Percentiles rank a stretch among this genome's conserved stretches.
Evolutionary conservation across 1,140 invertebrate species (phyloP).

Genomic region (Sarcophaga peregrina): DNA sequence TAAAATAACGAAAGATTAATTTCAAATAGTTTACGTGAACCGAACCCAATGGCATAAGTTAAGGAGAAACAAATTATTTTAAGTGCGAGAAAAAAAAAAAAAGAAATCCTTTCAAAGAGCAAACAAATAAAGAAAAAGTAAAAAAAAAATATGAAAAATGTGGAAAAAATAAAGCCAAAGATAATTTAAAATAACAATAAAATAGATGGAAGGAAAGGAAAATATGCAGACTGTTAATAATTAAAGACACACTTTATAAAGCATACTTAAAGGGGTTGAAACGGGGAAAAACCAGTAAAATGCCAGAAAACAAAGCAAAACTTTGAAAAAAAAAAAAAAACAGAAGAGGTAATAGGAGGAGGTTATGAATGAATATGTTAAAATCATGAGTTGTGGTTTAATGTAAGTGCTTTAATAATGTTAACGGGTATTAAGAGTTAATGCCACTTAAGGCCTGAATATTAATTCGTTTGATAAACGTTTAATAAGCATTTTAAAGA

Average conservation of each 20-base stretch:
- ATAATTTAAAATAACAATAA: conserved; percentile 11
- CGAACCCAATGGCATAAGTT: too few species aligned
- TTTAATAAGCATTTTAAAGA: background rate
- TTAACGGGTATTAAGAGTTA: conserved; percentile 3
- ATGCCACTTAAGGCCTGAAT: background rate
- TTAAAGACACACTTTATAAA: background rate
- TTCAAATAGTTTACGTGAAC: conserved; percentile 11
- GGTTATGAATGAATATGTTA: background rate
- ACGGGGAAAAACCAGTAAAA: background rate
- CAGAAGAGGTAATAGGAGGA: background rate
- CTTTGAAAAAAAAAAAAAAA: too few species aligned
- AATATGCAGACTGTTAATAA: background rate
- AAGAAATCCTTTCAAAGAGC: too few species aligned
- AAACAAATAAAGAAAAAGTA: background rate
- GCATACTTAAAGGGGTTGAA: background rate
- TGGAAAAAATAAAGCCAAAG: background rate
- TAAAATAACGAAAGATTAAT: conserved; percentile 11
- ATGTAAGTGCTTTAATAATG: background rate
- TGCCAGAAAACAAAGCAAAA: too few species aligned
- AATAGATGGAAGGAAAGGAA: background rate
- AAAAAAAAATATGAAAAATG: background rate
- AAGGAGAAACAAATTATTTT: background rate
- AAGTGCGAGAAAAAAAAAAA: background rate
- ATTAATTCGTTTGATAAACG: too few species aligned
- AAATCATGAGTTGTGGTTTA: background rate